A percentile compares a stretch with the other conserved stretches of the same genome.
phyloP scores from a whole-genome alignment of 2,113 vertebrate genomes.

The Forbesichthys papilliferus region DNA sequence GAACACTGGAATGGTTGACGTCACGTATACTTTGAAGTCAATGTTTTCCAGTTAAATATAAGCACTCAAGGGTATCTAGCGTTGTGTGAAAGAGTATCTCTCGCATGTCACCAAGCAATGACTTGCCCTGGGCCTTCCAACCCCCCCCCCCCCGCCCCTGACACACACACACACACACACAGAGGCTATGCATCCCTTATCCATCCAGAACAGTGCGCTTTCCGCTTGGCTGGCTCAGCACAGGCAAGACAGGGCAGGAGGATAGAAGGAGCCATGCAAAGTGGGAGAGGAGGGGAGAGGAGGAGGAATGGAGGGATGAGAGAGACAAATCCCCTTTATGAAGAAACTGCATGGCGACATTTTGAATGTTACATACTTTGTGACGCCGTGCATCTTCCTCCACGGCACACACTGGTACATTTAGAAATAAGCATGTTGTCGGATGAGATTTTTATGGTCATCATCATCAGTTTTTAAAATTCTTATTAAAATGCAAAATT shows the following conservation, averaged over 20 bases:
- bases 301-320: neutral
- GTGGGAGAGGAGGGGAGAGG: neutral
- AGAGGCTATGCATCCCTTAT: constrained; percentile 25
- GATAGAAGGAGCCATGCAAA: constrained; percentile 32
- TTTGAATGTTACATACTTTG: neutral
- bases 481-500: too few species aligned
- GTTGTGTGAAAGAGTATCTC: too few species aligned
- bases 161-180: constrained; percentile 6
- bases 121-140: too few species aligned
- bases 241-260: constrained; percentile 41
- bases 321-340: neutral
- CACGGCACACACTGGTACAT: neutral
- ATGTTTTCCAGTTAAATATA: too few species aligned
- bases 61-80: too few species aligned
- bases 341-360: neutral
- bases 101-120: too few species aligned
- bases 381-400: too few species aligned
- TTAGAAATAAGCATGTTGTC: neutral
- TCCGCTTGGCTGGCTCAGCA: constrained; percentile 60
- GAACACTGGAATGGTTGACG: too few species aligned
- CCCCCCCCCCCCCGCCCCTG: neutral
- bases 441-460: too few species aligned
- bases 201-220: constrained; percentile 53
- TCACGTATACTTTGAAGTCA: too few species aligned
- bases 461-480: too few species aligned